Evolutionary conservation across 2,113 vertebrate species (phyloP), one percentile per base, ranked within the genome.

Genomic region (Gadus macrocephalus): DNA sequence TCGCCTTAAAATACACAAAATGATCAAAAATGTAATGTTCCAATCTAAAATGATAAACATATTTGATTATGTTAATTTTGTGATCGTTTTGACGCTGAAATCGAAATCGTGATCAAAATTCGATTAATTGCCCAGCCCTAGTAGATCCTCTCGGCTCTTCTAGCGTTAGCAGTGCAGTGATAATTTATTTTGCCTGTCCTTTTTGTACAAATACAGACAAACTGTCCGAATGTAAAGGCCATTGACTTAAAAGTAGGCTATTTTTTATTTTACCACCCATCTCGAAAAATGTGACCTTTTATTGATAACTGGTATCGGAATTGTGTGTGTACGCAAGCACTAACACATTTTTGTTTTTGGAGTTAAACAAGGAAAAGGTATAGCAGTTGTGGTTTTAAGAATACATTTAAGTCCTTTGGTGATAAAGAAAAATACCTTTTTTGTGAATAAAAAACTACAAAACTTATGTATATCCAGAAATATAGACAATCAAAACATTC

Each of bases 401-500:
- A 72, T 68, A 81, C 77, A 81, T 62, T 75, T 65, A 14, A 88
- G 76, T 86, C 79, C 70, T 87, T 85, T 85, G 76, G 81, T 20
- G 70, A 81, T 82, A 79, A 85, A 75, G 77, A 73, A 76, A 35
- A 83, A 85, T 73, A 87, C 77, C 83, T 86, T 49, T 86, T 49
- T 89, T 92, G 87, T 92, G 89, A 89, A 91, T 91, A 91, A 81
- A 76, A 84, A 81, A 75, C 79, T 84, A 87, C 85, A 87, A 88
- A 88, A 90, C 82, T 68, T 88, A 88, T 90, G 88, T 92, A 89
- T 90, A 92, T 92, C 82, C 89, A 91, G 91, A 93, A 93, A 91
- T 93, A 93, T 94, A 95, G 95, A 97, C 95, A 98, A 98, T 98
- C 96, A 94, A 93, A 94, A 93, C 89, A 92, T 93, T 95, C 93